Percentiles rank a stretch among this genome's conserved stretches.
Conservation (phyloP, 2,797 vertebrate genomes). For the Sphenodon punctatus region DNA sequence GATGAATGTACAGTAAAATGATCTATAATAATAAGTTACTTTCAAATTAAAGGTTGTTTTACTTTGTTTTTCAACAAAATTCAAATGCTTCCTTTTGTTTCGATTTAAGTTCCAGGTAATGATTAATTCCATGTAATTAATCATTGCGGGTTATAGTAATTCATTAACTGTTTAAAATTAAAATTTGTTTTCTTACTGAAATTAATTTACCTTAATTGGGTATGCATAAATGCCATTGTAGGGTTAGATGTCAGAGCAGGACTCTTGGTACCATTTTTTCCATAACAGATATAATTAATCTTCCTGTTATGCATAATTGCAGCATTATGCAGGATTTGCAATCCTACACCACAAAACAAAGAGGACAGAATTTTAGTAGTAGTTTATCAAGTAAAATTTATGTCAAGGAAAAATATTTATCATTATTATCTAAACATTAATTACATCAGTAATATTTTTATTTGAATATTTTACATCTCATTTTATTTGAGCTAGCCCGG, state of each 20-base stretch:
- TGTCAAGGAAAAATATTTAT: background rate
- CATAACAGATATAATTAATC: no score
- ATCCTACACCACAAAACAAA: background rate
- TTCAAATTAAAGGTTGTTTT: background rate
- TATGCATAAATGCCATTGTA: background rate
- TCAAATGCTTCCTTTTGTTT: background rate
- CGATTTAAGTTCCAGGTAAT: background rate
- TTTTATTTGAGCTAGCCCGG: no score
- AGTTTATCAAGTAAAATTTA: background rate
- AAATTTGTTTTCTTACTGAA: background rate
- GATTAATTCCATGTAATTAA: no score
- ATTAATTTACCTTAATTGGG: background rate
- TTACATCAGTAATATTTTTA: background rate
- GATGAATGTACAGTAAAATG: background rate
- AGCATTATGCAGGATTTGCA: background rate
- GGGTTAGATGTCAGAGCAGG: background rate
- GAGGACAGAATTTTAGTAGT: background rate
- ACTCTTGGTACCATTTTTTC: background rate
- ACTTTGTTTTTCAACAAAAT: background rate
- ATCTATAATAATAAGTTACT: background rate
- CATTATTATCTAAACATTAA: no score
- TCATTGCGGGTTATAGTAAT: background rate
- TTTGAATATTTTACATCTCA: background rate
- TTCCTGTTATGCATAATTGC: no score
- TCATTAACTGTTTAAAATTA: background rate